Base-by-base conservation (phyloP, 2,888 invertebrate genomes). In the Drosophila hawaiiensis region DNA sequence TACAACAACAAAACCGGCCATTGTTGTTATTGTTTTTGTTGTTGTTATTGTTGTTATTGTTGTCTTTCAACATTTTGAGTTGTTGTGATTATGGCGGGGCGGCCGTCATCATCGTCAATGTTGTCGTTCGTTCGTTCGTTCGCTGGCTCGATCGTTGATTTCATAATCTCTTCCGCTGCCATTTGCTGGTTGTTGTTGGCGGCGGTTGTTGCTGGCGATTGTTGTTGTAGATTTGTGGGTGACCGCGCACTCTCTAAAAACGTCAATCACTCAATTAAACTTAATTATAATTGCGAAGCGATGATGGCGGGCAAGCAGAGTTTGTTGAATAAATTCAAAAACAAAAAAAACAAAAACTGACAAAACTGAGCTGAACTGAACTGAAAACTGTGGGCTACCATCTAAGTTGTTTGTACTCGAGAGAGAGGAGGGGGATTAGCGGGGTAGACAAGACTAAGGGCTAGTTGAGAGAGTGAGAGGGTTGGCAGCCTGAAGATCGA, bases 241-340 rank as follows among this genome's bases (percentile, higher is more conserved):
- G 85, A 86, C 89, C 84, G 89, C 90, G 86, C 86, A 89, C 90
- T 89, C 89, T 90, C 89, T 89, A 91, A 91, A 92, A 92, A 92
- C 92, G 92, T 92, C 92, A 92, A 92, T 92, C 92, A 92, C 92
- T 92, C 92, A 92, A 92, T 92, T 92, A 92, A 92, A 92, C 88
- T 90, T 92, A 92, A 92, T 92, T 92, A 92, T 91, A 91, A 91
- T 91, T 89, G 89, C 88, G 91, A 88, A 88, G 90, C 91, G 86
- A 87, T 90, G 91, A 91, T 86, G 90, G 83, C 89, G 90, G 86
- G 90, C 89, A 83, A 71, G 67, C 80, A 67, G 65, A 68, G 68
- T 74, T 79, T 69, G 72, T 79, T 79, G 75, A 79, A 80, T 79
- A 82, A 80, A 80, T 81, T 79, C 69, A 37, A 31, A 43, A 71